A percentile compares a stretch with the other conserved stretches of the same genome.
Evolutionary conservation across 37 sponge, comb jelly and placozoan species (phyloP).

Genomic region (Tethya wilhelma): DNA sequence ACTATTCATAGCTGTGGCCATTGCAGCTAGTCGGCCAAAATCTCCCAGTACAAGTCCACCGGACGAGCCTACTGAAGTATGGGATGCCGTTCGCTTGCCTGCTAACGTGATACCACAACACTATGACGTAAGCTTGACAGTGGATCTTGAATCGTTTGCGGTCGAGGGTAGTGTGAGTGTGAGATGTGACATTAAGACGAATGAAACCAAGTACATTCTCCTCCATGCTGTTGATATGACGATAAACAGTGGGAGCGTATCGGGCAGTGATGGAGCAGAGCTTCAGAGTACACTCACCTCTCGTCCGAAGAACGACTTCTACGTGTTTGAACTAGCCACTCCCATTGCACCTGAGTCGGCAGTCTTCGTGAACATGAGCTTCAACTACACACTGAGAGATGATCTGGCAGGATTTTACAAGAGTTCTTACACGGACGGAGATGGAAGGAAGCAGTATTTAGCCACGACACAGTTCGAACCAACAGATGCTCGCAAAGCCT

Average conservation of each 20-base stretch:
- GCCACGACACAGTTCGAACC: conserved; percentile 98
- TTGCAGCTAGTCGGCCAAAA: conserved; percentile 1
- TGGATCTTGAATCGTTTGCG: conserved; percentile 45
- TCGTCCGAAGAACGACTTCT: conserved; percentile 58
- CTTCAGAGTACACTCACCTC: neutral
- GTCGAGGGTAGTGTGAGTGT: conserved; percentile 67
- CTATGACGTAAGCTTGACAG: conserved; percentile 57
- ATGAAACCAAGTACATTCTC: conserved; percentile 34
- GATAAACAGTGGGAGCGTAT: conserved; percentile 11
- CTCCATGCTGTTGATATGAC: conserved; percentile 77
- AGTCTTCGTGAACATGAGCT: conserved; percentile 34
- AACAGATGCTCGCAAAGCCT: conserved; percentile 92
- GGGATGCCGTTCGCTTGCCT: conserved; percentile 80
- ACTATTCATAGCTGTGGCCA: conserved; percentile 13
- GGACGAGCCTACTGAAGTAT: conserved; percentile 3
- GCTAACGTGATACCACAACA: conserved; percentile 36
- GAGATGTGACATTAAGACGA: conserved; percentile 14
- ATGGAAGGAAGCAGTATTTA: conserved; percentile 42
- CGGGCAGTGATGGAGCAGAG: neutral
- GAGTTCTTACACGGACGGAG: conserved; percentile 58
- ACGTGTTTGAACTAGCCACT: conserved; percentile 39
- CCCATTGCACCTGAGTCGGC: neutral
- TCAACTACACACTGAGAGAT: conserved; percentile 60
- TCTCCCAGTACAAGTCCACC: neutral
- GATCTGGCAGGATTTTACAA: conserved; percentile 85